Evolutionary conservation across 2,113 vertebrate genomes (phyloP), one percentile per base, ranked within the genome.

Genomic region (Vireo altiloquus): DNA sequence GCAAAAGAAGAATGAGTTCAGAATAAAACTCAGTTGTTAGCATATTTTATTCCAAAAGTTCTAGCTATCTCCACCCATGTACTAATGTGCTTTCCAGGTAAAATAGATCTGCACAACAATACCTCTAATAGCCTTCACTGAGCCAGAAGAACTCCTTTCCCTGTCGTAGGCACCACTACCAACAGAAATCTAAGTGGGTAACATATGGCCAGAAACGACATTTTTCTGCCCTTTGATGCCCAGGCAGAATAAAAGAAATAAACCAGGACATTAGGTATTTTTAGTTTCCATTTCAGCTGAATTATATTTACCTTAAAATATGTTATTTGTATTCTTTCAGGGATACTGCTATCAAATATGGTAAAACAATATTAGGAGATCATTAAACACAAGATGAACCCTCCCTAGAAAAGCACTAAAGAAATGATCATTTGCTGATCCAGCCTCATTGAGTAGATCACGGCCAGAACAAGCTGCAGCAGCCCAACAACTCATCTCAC

Each of bases 21-120:
- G 37, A 86, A 60, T 44, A 87, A 92, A 89, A 81, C 9, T 68
- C 13, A 6, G 44, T 87, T 92, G 74, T 84, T 97, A 91, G 37
- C 13, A 46, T 84, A 46, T 87, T 87, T 85, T 70, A 57, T 91
- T 89, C 87, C 83, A 89, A 79, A 91, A 92, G 23, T 59, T 91
- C 78, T 66, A 61, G 17, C 46, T 82, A 15, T 80, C 94, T 72
- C 89, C 94, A 96, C 84, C 93, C 94, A 85, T 80, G 52, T 13
- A 40, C 59, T 95, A 88, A 95, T 95, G 91, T 70, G 54, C 91
- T 95, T 96, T 96, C 93, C 94, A 95, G 95, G 96, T 97, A 97
- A 92, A 95, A 72, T 27, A 40, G 25, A 82, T 91, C 66, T 85
- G 42, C 84, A 65, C 74, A 72, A 31, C 83, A 90, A 33, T 70